These are phyloP conservation scores for Tetropium fuscum DNA, from an alignment of 2,888 invertebrate species.

Conservation along the genomic window DNA sequence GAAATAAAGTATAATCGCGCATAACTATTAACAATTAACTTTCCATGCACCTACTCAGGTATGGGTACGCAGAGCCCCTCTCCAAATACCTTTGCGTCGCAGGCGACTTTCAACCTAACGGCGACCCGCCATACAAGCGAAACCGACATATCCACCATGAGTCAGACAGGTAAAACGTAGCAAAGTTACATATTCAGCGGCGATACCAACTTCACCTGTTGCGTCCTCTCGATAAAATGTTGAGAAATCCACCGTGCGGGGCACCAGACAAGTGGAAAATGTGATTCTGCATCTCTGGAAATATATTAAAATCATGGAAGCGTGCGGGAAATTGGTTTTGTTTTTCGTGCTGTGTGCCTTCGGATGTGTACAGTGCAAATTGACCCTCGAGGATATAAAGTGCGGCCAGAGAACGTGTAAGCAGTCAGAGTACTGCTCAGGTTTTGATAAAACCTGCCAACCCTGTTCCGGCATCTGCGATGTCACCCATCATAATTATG, in stretches of 20 bases:
- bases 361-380: conserved; percentile 40
- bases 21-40: conserved; percentile 6
- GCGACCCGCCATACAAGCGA: conserved; percentile 19
- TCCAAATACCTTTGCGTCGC: conserved; percentile 20
- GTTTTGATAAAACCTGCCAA: conserved; percentile 71
- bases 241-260: not conserved
- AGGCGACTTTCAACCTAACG: conserved; percentile 26
- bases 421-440: conserved; percentile 75
- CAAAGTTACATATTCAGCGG: conserved; percentile 37
- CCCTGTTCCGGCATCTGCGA: conserved; percentile 74
- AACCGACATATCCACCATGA: conserved; percentile 41
- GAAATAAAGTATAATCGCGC: conserved; percentile 1
- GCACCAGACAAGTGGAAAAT: conserved; percentile 5
- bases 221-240: conserved; percentile 24
- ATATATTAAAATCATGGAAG: conserved; percentile 15
- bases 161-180: conserved; percentile 53
- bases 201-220: conserved; percentile 43
- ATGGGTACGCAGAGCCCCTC: conserved; percentile 22
- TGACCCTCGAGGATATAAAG: conserved; percentile 63
- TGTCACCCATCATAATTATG: conserved; percentile 72
- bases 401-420: conserved; percentile 71
- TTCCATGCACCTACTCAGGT: conserved; percentile 11
- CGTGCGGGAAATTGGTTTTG: conserved; percentile 8
- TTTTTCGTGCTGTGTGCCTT: conserved; percentile 16
- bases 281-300: conserved; percentile 1